These are phyloP conservation scores for Stegodyphus mimosarum DNA, from an alignment of 1,140 invertebrate species.

Conservation along the genomic window DNA sequence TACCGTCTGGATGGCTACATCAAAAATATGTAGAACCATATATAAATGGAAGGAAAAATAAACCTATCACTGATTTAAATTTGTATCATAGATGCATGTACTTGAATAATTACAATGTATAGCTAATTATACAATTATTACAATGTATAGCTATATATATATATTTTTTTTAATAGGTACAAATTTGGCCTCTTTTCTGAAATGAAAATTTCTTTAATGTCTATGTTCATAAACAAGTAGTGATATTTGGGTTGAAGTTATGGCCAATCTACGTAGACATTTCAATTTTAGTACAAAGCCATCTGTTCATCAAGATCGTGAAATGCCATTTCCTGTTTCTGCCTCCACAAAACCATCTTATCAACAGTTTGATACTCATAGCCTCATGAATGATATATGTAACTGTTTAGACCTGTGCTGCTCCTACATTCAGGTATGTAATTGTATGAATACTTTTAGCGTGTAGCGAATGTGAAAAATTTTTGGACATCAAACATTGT, in stretches of 20 bases:
- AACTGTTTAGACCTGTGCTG: conserved; percentile 47
- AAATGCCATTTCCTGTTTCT: conserved; percentile 8
- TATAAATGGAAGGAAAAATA: too few relatives aligned
- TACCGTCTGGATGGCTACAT: too few relatives aligned
- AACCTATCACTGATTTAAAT: too few relatives aligned
- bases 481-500: not conserved
- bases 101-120: too few relatives aligned
- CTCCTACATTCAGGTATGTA: conserved; percentile 52
- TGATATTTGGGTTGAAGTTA: not conserved
- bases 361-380: conserved; percentile 38
- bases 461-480: not conserved
- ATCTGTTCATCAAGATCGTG: not conserved
- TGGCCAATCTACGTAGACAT: conserved; percentile 52
- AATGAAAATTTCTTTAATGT: too few relatives aligned
- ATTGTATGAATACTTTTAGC: not conserved
- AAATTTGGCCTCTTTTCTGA: too few relatives aligned
- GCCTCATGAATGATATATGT: conserved; percentile 40
- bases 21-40: too few relatives aligned
- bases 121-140: too few relatives aligned
- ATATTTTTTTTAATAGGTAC: too few relatives aligned
- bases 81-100: too few relatives aligned
- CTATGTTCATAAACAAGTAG: too few relatives aligned
- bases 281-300: conserved; percentile 49
- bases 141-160: too few relatives aligned
- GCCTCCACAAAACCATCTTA: not conserved